A percentile compares a stretch with the other conserved stretches of the same genome.
Conservation (phyloP, 37 sponge, comb jelly and placozoan genomes). For the Eunapius fragilis region DNA sequence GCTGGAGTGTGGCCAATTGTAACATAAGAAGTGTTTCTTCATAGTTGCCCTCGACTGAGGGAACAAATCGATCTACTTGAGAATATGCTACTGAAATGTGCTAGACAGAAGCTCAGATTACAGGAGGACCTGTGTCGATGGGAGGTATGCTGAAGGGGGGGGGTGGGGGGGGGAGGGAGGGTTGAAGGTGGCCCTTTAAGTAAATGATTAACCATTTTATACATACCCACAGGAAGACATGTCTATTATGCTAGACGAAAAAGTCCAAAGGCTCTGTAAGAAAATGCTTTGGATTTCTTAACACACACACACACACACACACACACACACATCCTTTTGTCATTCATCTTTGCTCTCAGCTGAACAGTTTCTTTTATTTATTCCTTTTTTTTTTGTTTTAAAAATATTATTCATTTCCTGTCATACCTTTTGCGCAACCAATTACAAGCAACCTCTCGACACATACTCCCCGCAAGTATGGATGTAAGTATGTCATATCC, state of each 20-base stretch:
- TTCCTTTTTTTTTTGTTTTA: neutral
- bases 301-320: neutral
- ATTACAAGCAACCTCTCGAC: too few relatives aligned
- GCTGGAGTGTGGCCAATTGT: neutral
- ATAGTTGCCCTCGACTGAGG: neutral
- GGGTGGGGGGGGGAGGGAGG: too few relatives aligned
- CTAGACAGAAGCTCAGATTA: slow-evolving; percentile 59
- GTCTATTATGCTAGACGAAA: slow-evolving; percentile 5
- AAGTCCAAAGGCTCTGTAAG: neutral
- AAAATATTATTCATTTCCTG: too few relatives aligned
- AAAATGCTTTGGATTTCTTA: neutral
- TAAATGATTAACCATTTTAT: neutral
- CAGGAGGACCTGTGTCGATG: slow-evolving; percentile 54
- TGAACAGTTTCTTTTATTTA: neutral
- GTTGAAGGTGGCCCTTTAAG: too few relatives aligned
- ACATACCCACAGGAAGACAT: slow-evolving; percentile 11
- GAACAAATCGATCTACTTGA: neutral
- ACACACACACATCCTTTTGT: neutral
- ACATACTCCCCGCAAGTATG: too few relatives aligned
- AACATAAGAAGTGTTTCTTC: slow-evolving; percentile 1
- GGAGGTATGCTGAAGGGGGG: slow-evolving; percentile 35
- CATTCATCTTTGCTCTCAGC: too few relatives aligned
- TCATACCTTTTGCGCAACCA: too few relatives aligned
- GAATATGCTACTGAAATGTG: slow-evolving; percentile 20
- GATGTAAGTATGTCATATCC: neutral